phyloP scores from a whole-genome alignment of 1,140 invertebrate species.

The Chrysopa pallens region DNA sequence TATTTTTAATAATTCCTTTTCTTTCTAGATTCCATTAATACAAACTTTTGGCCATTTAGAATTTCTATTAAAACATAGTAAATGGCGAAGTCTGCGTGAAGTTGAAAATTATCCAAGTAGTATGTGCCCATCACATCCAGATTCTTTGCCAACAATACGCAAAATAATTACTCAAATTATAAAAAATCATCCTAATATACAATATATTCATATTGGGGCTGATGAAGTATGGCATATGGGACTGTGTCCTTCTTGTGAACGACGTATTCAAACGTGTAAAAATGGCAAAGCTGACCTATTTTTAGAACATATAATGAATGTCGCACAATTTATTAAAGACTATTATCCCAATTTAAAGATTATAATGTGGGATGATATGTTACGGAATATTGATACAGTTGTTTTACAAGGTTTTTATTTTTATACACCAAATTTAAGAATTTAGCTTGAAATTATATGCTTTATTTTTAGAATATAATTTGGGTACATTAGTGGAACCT shows the following conservation, averaged over 20 bases:
- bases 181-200: slow-evolving; percentile 34
- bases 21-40: slow-evolving; percentile 56
- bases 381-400: slow-evolving; percentile 38
- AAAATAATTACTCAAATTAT: slow-evolving; percentile 68
- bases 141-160: slow-evolving; percentile 47
- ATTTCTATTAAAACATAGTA: slow-evolving; percentile 65
- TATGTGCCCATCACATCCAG: slow-evolving; percentile 58
- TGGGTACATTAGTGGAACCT: slow-evolving; percentile 52
- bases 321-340: slow-evolving; percentile 42
- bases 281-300: slow-evolving; percentile 33
- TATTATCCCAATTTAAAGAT: slow-evolving; percentile 45
- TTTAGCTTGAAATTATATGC: neutral
- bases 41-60: slow-evolving; percentile 93
- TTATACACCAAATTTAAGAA: neutral
- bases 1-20: neutral
- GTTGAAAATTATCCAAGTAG: slow-evolving; percentile 55
- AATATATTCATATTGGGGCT: slow-evolving; percentile 59
- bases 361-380: slow-evolving; percentile 91
- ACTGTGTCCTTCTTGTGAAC: slow-evolving; percentile 10
- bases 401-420: slow-evolving; percentile 11
- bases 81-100: slow-evolving; percentile 62
- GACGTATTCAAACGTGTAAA: slow-evolving; percentile 9
- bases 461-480: slow-evolving; percentile 12
- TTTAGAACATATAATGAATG: slow-evolving; percentile 44
- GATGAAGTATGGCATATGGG: slow-evolving; percentile 39